Evolutionary conservation across 1,140 invertebrate species (phyloP).

Genomic region (Maniola jurtina): DNA sequence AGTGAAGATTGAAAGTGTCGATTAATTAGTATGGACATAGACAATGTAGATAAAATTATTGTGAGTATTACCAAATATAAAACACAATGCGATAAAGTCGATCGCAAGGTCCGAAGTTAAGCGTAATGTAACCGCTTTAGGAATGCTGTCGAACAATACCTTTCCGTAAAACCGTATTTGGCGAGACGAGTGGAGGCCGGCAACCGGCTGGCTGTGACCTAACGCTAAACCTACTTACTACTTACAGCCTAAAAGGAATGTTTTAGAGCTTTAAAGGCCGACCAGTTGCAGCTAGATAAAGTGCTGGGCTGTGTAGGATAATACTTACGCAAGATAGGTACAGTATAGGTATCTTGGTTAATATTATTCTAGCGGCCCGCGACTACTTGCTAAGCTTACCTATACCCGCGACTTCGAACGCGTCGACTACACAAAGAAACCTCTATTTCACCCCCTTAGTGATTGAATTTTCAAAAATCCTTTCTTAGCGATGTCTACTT

Average conservation of each 20-base stretch:
- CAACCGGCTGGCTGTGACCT: conserved; percentile 27
- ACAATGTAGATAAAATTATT: not conserved
- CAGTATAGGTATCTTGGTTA: too few relatives aligned
- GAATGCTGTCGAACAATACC: conserved; percentile 43
- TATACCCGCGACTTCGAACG: too few relatives aligned
- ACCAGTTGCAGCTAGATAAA: not conserved
- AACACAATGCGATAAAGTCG: conserved; percentile 16
- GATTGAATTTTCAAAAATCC: too few relatives aligned
- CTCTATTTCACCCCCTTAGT: too few relatives aligned
- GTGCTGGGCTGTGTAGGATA: not conserved
- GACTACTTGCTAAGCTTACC: too few relatives aligned
- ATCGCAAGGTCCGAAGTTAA: conserved; percentile 13
- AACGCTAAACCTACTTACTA: conserved; percentile 18
- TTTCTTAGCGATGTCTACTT: too few relatives aligned
- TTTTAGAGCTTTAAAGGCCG: conserved; percentile 3
- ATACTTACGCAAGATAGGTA: not conserved
- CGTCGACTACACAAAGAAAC: too few relatives aligned
- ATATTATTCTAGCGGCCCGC: too few relatives aligned
- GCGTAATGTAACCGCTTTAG: conserved; percentile 29
- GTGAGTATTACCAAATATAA: conserved; percentile 11
- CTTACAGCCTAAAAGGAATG: conserved; percentile 2
- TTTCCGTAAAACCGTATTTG: conserved; percentile 42
- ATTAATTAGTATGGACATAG: too few relatives aligned
- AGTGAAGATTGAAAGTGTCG: too few relatives aligned
- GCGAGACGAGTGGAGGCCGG: conserved; percentile 17